Evolutionary conservation across 1,140 invertebrate genomes (phyloP).

Genomic region (Copidosoma floridanum): DNA sequence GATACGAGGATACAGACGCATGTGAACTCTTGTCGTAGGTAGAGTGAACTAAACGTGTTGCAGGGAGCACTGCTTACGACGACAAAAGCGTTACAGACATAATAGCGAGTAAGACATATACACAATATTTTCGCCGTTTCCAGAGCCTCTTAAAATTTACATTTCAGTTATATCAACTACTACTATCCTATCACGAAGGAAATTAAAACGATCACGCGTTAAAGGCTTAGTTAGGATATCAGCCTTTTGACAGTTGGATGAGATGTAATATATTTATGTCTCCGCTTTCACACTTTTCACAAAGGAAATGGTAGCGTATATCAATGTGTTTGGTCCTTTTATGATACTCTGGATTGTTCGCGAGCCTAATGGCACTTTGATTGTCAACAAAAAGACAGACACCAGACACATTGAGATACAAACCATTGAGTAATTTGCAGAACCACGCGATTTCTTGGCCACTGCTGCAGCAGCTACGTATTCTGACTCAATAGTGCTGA

Average conservation of each 20-base stretch:
- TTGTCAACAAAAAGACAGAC: slow-evolving; percentile 32
- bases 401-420: neutral
- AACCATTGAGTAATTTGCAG: too few relatives aligned
- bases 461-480: neutral
- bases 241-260: slow-evolving; percentile 26
- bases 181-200: neutral
- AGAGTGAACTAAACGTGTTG: too few relatives aligned
- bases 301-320: slow-evolving; percentile 30
- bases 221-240: slow-evolving; percentile 35
- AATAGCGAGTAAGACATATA: too few relatives aligned
- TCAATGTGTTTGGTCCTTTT: slow-evolving; percentile 37
- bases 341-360: slow-evolving; percentile 28
- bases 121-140: too few relatives aligned
- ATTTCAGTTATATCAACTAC: too few relatives aligned
- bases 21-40: too few relatives aligned
- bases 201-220: slow-evolving; percentile 13
- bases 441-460: neutral
- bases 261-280: too few relatives aligned
- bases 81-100: too few relatives aligned
- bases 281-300: slow-evolving; percentile 10
- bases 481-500: neutral
- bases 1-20: too few relatives aligned
- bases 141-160: too few relatives aligned
- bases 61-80: too few relatives aligned
- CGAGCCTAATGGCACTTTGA: slow-evolving; percentile 34